phyloP scores from a whole-genome alignment of 2,113 vertebrate species.

The Tragelaphus strepsiceros region DNA sequence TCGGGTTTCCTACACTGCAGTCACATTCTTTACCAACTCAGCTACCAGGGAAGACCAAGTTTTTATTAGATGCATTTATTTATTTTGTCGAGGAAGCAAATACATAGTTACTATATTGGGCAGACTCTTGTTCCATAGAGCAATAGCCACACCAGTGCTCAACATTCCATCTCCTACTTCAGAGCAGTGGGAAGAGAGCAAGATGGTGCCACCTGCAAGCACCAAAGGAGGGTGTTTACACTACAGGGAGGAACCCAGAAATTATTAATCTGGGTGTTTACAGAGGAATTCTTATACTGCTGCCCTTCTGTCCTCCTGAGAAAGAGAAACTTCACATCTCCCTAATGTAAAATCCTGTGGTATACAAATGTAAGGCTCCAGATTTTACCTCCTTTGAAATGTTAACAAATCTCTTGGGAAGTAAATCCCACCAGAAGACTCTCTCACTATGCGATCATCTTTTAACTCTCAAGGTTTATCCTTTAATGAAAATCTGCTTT shows the following conservation, averaged over 20 bases:
- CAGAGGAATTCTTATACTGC: background rate
- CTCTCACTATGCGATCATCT: background rate
- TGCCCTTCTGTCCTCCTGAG: background rate
- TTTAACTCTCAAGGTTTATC: background rate
- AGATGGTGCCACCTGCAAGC: too few species aligned
- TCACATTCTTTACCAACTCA: background rate
- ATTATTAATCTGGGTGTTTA: background rate
- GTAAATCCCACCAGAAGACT: background rate
- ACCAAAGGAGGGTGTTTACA: background rate
- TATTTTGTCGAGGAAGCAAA: background rate
- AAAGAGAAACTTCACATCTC: background rate
- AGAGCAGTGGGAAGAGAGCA: background rate
- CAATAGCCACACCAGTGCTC: background rate
- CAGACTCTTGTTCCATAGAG: background rate
- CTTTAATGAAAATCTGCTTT: background rate
- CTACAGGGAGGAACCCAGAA: background rate
- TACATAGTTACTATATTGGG: background rate
- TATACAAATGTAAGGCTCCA: background rate
- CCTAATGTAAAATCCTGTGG: background rate
- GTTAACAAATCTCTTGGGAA: background rate
- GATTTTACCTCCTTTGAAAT: background rate
- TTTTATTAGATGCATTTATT: background rate
- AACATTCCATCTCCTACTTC: too few species aligned
- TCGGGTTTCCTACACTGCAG: background rate
- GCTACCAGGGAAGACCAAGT: background rate